Base-by-base conservation (phyloP, 2,888 invertebrate species). In the Rhopalosiphum nymphaeae region DNA sequence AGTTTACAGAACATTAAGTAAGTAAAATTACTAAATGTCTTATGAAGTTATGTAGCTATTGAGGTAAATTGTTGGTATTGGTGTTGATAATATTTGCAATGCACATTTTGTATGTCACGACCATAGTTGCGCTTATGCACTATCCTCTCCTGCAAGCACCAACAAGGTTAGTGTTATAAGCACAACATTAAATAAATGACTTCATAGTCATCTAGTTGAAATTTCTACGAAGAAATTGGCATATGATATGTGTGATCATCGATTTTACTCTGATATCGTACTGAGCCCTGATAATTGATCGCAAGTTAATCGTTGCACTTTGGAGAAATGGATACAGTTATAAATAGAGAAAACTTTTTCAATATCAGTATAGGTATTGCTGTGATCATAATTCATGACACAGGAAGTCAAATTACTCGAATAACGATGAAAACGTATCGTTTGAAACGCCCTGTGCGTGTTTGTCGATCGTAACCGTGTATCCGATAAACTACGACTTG, bases 371-470 rank as follows among this genome's bases (percentile, higher is more conserved):
- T 67, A 61, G 25, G 57, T 36, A 36, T 36, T 7, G 78, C 9
- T 36, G 78, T 78, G 36, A 78, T n/a, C 36, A 78, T n/a, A 16
- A 5, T 36, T n/a, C 36, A 78, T n/a, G n/a, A 5, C 78, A 21
- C 36, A 36, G 1, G 16, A 78, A 36, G 78, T 78, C 78, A 78
- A 78, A 36, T n/a, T n/a, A 67, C 36, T 78, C 21, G 36, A 78
- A 78, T 78, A 78, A 78, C 36, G 78, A 78, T 78, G 36, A 78
- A 36, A 78, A 78, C 21, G 21, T 78, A 36, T 78, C 9, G 9
- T 36, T 78, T 78, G 78, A 21, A 36, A 78, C 78, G 78, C 78
- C 78, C 78, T 78, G 36, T 78, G 78, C 78, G 78, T 78, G 78
- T 78, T 9, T 36, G 78, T 36, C 36, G 78, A 78, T 36, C 36